Conservation (phyloP, 2,113 vertebrate species). For the Rhombomys opimus region DNA sequence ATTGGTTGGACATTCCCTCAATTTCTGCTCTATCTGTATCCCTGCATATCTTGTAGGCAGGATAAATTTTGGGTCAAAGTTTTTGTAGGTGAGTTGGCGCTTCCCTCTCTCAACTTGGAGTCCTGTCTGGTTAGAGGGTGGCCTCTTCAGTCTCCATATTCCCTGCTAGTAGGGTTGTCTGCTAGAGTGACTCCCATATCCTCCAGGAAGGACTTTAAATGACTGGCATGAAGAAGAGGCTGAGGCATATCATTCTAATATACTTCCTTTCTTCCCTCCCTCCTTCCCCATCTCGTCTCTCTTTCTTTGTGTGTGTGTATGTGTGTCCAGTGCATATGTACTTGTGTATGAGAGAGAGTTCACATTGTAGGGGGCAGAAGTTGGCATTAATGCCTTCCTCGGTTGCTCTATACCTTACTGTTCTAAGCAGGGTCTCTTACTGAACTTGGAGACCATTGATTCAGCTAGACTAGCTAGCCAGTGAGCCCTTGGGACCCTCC, state of each 20-base stretch:
- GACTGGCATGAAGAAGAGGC: constrained; percentile 70
- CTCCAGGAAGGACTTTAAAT: constrained; percentile 15
- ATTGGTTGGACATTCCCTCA: too few relatives aligned
- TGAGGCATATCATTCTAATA: constrained; percentile 63
- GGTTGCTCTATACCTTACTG: neutral
- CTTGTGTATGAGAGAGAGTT: neutral
- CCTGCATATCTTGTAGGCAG: too few relatives aligned
- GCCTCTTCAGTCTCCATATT: too few relatives aligned
- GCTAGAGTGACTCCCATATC: too few relatives aligned
- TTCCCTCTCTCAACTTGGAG: too few relatives aligned
- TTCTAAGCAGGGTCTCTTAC: neutral
- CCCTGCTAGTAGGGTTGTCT: too few relatives aligned
- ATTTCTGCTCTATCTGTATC: too few relatives aligned
- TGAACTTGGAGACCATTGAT: neutral
- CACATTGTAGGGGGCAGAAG: neutral
- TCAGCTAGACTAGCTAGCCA: neutral
- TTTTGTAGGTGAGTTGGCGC: too few relatives aligned
- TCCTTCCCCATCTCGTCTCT: neutral
- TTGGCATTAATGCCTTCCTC: neutral
- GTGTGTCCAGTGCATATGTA: neutral
- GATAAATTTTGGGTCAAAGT: too few relatives aligned
- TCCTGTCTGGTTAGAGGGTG: too few relatives aligned
- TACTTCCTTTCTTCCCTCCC: neutral
- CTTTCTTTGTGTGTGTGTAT: neutral
- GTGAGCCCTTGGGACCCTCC: neutral